Evolutionary conservation across 2,113 vertebrate genomes (phyloP), one percentile per base, ranked within the genome.

Genomic region (Dipodomys merriami): DNA sequence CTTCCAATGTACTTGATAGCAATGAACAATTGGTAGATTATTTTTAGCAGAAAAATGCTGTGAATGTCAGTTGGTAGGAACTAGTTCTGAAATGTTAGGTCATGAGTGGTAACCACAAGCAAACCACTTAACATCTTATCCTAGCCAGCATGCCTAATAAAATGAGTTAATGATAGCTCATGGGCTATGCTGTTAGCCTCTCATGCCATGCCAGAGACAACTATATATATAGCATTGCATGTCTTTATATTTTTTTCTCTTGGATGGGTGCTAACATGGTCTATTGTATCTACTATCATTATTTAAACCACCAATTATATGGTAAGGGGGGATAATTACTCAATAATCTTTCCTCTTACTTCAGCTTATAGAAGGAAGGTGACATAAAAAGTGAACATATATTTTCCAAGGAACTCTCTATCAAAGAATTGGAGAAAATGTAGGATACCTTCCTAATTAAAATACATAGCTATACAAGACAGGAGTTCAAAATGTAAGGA

Each of bases 321-420:
- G 30, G 6, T 22, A 23, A 80, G 5, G 7, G 12, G 29, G 69
- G 30, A 74, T 87, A 68, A 74, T 92, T 83, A 69, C 35, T 39
- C 79, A 69, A 68, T 83, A 87, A 33, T 87, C 49, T 93, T 22
- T 6, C 16, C 16, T 90, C 29, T 57, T 78, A 2, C 49, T 88
- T 90, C 83, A 64, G 62, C 67, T 20, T 53, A 39, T 44, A 74
- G 5, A 33, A 64, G 46, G 6, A 83, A 84, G 29, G 13, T 64
- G 60, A 91, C 90, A 7, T 80, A 11, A 72, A 91, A 95, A 65
- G 2, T 8, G 71, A 68, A 30, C 25, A 69, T 53, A 7, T 3
- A 74, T 90, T 92, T 86, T 79, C 12, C 2, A 65, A 80, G 35
- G 83, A 79, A 90, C 49, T 78, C 79, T 82, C 57, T 83, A 65